Base-by-base conservation (phyloP, 2,888 invertebrate genomes). In the Drosophila anomelani region DNA sequence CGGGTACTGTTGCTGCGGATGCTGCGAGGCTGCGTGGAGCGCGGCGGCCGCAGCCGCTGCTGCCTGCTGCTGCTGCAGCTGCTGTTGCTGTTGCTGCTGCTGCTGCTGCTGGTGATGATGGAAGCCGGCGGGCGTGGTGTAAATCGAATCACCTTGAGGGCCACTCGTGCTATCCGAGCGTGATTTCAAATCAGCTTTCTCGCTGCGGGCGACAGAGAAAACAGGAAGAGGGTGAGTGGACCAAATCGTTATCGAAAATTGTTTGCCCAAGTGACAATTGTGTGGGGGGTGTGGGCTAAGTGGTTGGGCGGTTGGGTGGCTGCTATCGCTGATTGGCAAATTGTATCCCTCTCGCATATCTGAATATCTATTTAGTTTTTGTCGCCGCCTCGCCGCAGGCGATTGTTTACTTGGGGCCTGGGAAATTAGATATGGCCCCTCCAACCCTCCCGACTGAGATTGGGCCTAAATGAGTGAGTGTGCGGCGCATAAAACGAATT, bases 141-240 rank as follows among this genome's bases (percentile, higher is more conserved):
- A 96, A 68, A 96, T 95, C 26, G 96, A 96, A 91, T 96, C 96
- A 75, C 95, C 95, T 54, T 96, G 96, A 55, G 96, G 94, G 8
- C 95, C 95, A 72, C 92, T 92, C 44, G 92, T 91, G 83, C 92
- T 92, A 84, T 93, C 93, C 56, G 92, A 92, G 72, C 93, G 92
- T 76, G 93, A 92, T 84, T 93, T 93, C 84, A 93, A 89, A 86
- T 93, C 93, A 76, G 93, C 92, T 77, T 93, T 93, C 85, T 93
- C 93, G 89, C 93, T 93, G 77, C 12, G 34, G 62, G 38, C 54
- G 55, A 74, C 68, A 53, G 56, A 53, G 47, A 46, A 55, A 79
- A 41, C 23, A 53, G 57, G 39, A 13, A 58, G 38, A 10, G 43
- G 51, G 46, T 44, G 62, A 67, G 54, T 29, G 34, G 53, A 47